These are phyloP conservation scores for Empidonax alnorum DNA, from an alignment of 2,113 vertebrate genomes.

Conservation along the genomic window DNA sequence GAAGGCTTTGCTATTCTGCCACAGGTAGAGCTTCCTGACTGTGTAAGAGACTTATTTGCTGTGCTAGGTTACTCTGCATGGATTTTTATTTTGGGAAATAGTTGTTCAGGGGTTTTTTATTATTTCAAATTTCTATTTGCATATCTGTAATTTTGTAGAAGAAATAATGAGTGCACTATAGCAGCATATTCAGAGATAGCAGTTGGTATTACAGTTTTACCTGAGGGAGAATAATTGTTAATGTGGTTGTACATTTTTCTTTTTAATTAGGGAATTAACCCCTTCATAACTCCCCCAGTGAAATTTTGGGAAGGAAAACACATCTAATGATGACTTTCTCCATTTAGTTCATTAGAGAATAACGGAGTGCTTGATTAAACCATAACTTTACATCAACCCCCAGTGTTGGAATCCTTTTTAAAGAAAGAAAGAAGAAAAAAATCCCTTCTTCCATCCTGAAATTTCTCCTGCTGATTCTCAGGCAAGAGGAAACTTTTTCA, in stretches of 20 bases:
- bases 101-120: not conserved
- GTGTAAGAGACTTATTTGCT: not conserved
- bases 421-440: not conserved
- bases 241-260: not conserved
- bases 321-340: not conserved
- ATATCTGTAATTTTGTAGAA: not conserved
- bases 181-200: not conserved
- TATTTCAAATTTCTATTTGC: constrained; percentile 45
- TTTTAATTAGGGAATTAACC: constrained; percentile 25
- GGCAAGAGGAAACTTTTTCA: constrained; percentile 20
- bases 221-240: constrained; percentile 1
- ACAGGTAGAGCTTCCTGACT: not conserved
- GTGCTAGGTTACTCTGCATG: not conserved
- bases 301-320: not conserved
- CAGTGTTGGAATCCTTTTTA: not conserved
- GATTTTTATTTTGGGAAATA: constrained; percentile 16
- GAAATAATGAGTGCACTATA: not conserved
- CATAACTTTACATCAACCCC: not conserved
- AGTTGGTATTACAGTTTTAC: not conserved
- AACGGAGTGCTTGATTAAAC: not conserved
- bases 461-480: constrained; percentile 10
- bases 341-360: not conserved
- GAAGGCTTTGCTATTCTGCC: not conserved
- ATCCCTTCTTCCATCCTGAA: not conserved
- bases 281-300: not conserved